Percentiles rank a stretch among this genome's conserved stretches.
Conservation (phyloP, 2,797 vertebrate species). For the Lagorchestes hirsutus region DNA sequence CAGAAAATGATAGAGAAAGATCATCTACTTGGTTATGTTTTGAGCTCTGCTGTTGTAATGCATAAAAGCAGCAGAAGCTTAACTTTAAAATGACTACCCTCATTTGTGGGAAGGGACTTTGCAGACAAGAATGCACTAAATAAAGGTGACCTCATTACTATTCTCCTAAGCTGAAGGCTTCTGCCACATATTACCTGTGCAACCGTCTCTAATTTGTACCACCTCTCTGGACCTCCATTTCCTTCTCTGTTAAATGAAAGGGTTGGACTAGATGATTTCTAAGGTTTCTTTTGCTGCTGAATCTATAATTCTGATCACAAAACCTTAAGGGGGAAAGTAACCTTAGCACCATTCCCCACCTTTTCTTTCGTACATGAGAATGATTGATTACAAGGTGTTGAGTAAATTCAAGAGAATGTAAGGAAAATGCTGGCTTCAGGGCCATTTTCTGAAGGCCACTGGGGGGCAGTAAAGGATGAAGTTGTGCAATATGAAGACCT, state of each 20-base stretch:
- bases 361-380: not conserved
- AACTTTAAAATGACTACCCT: not conserved
- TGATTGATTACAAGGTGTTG: not conserved
- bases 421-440: not conserved
- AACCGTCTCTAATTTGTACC: not conserved
- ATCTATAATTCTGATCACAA: not conserved
- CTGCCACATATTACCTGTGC: not conserved
- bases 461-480: constrained; percentile 60
- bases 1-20: not conserved
- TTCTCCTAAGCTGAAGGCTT: not conserved
- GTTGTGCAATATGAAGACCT: not conserved
- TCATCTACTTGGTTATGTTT: not conserved
- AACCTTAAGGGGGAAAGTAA: not conserved
- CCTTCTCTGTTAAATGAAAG: not conserved
- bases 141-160: not conserved
- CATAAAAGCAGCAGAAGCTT: not conserved
- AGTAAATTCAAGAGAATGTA: not conserved
- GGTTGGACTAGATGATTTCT: not conserved
- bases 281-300: not conserved
- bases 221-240: not conserved
- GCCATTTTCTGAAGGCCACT: constrained; percentile 61
- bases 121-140: not conserved
- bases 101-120: not conserved
- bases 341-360: not conserved
- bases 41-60: not conserved